A percentile compares a stretch with the other conserved stretches of the same genome.
Evolutionary conservation across 2,113 vertebrate species (phyloP).

Genomic region (Passer domesticus): DNA sequence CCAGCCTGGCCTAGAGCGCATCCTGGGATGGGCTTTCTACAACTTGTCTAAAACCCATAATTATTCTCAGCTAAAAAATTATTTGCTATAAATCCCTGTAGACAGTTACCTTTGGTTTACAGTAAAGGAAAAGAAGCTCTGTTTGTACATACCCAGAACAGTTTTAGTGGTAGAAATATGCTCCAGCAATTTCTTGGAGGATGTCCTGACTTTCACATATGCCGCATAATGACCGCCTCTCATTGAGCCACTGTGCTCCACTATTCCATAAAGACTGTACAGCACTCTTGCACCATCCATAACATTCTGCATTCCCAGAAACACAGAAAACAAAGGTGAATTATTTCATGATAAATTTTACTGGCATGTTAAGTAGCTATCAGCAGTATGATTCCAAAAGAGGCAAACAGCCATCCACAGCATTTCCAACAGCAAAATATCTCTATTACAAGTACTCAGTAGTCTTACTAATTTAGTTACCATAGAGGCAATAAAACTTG

Average conservation of each 20-base stretch:
- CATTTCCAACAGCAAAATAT: background rate
- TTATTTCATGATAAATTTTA: background rate
- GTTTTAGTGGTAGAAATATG: constrained; percentile 76
- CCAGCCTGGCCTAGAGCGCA: background rate
- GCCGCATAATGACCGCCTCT: constrained; percentile 92
- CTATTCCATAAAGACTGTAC: constrained; percentile 94
- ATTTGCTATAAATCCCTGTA: background rate
- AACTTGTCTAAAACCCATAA: background rate
- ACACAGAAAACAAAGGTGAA: background rate
- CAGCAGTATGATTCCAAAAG: background rate
- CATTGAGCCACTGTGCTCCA: constrained; percentile 96
- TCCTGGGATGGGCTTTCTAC: background rate
- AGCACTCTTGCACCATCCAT: constrained; percentile 82
- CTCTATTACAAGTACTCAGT: background rate
- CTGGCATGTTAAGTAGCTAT: background rate
- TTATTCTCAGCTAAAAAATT: background rate
- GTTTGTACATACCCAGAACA: constrained; percentile 78
- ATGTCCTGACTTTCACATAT: constrained; percentile 90
- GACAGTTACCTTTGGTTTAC: background rate
- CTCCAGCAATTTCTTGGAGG: constrained; percentile 80
- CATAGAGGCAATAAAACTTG: background rate
- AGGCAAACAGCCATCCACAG: background rate
- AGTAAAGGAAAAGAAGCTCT: background rate
- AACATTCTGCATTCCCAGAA: constrained; percentile 78
- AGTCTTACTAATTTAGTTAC: background rate